Percentiles rank a stretch among this genome's conserved stretches.
Evolutionary conservation across 2,797 vertebrate genomes (phyloP).

Genomic region (Tragopan temminckii): DNA sequence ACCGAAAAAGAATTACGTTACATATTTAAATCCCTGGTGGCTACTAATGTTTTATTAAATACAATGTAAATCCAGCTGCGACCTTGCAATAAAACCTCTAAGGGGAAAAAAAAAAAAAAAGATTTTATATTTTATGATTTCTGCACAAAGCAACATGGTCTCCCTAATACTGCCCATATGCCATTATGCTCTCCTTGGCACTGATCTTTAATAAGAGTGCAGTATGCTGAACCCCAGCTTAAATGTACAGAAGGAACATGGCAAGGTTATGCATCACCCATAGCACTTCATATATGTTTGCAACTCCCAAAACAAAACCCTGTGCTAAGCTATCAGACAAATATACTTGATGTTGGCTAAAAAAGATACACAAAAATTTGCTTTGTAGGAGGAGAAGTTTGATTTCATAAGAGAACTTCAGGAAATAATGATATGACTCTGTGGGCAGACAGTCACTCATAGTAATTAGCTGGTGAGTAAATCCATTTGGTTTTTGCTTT

Average conservation of each 20-base stretch:
- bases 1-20: slow-evolving; percentile 84
- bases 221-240: neutral
- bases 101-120: slow-evolving; percentile 65
- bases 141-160: slow-evolving; percentile 28
- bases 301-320: slow-evolving; percentile 60
- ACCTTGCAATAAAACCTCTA: slow-evolving; percentile 81
- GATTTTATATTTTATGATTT: slow-evolving; percentile 25
- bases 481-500: slow-evolving; percentile 78
- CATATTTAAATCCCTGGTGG: slow-evolving; percentile 83
- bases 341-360: slow-evolving; percentile 46
- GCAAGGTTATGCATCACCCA: neutral
- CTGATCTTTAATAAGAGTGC: slow-evolving; percentile 21
- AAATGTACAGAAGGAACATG: neutral
- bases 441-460: slow-evolving; percentile 63
- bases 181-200: slow-evolving; percentile 27
- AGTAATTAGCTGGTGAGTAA: slow-evolving; percentile 83
- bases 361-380: slow-evolving; percentile 66
- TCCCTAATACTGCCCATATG: slow-evolving; percentile 53
- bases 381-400: slow-evolving; percentile 43
- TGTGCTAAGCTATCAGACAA: slow-evolving; percentile 22
- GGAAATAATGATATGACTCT: slow-evolving; percentile 58
- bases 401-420: slow-evolving; percentile 71
- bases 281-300: slow-evolving; percentile 57
- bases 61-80: slow-evolving; percentile 82
- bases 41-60: slow-evolving; percentile 87